phyloP scores from a whole-genome alignment of 2,888 invertebrate genomes.

The Pyrgus malvae region DNA sequence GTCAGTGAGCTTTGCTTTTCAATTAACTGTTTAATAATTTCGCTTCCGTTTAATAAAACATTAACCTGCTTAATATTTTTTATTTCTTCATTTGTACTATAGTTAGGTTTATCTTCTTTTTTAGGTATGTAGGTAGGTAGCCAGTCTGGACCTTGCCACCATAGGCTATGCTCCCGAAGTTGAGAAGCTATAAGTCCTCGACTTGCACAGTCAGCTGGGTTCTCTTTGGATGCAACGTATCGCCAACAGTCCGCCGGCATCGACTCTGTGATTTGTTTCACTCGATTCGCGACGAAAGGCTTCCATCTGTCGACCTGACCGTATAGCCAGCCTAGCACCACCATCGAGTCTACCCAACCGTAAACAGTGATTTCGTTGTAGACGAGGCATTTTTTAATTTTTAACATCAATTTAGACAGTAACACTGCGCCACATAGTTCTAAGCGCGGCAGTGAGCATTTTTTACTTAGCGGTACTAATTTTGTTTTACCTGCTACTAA shows the following conservation, averaged over 20 bases:
- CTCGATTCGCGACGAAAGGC: constrained; percentile 26
- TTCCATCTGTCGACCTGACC: constrained; percentile 28
- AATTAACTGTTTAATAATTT: background rate
- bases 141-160: background rate
- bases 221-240: constrained; percentile 33
- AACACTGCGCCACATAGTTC: background rate
- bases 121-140: background rate
- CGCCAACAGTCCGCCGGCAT: constrained; percentile 31
- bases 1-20: background rate
- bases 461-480: background rate
- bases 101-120: background rate
- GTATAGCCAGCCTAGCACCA: constrained; percentile 32
- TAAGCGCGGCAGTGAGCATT: background rate
- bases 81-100: background rate
- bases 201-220: constrained; percentile 34
- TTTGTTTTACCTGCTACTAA: background rate
- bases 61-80: background rate
- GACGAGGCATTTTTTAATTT: background rate
- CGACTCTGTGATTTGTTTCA: constrained; percentile 25
- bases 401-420: background rate
- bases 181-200: constrained; percentile 25
- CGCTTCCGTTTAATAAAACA: background rate
- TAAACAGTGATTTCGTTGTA: background rate
- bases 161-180: background rate
- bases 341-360: constrained; percentile 7